Percentiles rank a stretch among this genome's conserved stretches.
Conservation (phyloP, 1,140 invertebrate species). For the Berghia stephanieae region DNA sequence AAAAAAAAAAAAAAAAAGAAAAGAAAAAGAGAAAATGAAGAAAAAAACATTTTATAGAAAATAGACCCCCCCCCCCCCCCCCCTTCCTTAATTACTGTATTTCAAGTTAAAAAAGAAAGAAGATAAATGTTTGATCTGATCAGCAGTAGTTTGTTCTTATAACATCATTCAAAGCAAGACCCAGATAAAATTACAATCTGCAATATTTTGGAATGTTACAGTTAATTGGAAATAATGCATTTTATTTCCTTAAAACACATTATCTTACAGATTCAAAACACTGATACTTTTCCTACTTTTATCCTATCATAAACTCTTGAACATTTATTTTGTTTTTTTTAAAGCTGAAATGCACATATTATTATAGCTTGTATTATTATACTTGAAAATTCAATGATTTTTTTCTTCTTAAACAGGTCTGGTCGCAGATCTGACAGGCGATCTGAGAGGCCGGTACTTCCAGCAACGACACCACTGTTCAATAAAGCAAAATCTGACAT, state of each 20-base stretch:
- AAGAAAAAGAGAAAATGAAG: too few relatives aligned
- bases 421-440: neutral
- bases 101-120: neutral
- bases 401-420: neutral
- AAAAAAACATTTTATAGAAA: neutral
- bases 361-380: slow-evolving; percentile 1
- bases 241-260: neutral
- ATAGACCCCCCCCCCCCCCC: neutral
- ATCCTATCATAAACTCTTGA: neutral
- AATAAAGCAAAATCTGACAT: slow-evolving; percentile 46
- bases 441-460: slow-evolving; percentile 10
- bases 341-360: neutral
- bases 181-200: too few relatives aligned
- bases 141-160: too few relatives aligned
- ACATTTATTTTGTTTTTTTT: neutral
- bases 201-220: too few relatives aligned
- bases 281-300: neutral
- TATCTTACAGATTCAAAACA: neutral
- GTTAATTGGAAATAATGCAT: neutral
- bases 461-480: slow-evolving; percentile 30
- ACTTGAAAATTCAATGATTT: neutral
- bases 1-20: too few relatives aligned
- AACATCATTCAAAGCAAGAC: too few relatives aligned
- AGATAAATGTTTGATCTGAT: neutral
- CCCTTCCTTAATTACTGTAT: neutral